Conservation (phyloP, 1,140 invertebrate species). For the Diorhabda elongata region DNA sequence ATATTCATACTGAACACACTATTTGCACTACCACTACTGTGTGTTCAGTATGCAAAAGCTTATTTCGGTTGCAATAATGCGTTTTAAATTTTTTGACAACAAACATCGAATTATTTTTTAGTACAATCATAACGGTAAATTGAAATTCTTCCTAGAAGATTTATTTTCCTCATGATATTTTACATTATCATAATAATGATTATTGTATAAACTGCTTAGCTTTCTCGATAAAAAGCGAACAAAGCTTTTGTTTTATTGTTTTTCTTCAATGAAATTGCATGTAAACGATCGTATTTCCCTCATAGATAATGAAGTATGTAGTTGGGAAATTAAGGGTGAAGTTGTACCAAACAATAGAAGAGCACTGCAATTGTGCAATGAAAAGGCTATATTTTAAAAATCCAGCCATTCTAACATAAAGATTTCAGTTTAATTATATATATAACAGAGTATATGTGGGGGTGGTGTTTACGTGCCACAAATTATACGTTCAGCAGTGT, state of each 20-base stretch:
- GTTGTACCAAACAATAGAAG: conserved; percentile 2
- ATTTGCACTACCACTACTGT: no score
- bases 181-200: no score
- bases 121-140: no score
- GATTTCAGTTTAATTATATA: neutral
- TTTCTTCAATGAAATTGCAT: neutral
- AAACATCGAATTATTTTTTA: no score
- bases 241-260: neutral
- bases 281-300: neutral
- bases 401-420: neutral
- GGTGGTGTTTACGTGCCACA: neutral
- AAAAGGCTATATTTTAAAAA: neutral
- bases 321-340: neutral
- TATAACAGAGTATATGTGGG: neutral
- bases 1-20: no score
- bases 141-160: no score
- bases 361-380: neutral
- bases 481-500: neutral
- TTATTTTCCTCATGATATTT: no score
- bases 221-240: no score
- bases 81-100: no score
- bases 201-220: no score
- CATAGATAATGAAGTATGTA: neutral
- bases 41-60: no score
- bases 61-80: no score